These are phyloP conservation scores for Clepsis dumicolana DNA, from an alignment of 2,888 invertebrate species.

Conservation along the genomic window DNA sequence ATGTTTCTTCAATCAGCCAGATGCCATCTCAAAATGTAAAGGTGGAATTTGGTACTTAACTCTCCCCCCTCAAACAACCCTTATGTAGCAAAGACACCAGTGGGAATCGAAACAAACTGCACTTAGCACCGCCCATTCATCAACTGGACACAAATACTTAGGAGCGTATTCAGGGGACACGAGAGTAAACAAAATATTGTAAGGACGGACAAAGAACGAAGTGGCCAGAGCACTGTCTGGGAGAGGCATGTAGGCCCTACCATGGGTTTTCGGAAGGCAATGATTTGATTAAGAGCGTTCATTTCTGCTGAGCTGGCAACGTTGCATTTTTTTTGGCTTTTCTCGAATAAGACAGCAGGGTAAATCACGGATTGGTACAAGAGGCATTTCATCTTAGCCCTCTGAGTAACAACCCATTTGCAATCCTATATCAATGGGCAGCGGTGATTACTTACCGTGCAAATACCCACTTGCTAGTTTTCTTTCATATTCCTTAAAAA, in stretches of 20 bases:
- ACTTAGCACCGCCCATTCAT: constrained; percentile 51
- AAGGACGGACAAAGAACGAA: constrained; percentile 58
- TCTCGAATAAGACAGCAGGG: too few relatives aligned
- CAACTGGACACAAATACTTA: constrained; percentile 56
- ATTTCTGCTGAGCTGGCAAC: too few relatives aligned
- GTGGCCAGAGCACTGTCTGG: constrained; percentile 54
- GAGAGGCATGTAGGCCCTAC: constrained; percentile 48
- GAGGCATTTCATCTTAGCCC: too few relatives aligned
- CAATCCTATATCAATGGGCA: too few relatives aligned
- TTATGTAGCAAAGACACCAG: constrained; percentile 40
- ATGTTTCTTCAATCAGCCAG: background rate
- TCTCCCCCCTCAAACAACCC: constrained; percentile 23
- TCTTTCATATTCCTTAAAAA: too few relatives aligned
- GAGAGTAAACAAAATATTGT: constrained; percentile 62
- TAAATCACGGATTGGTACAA: too few relatives aligned
- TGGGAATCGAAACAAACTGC: constrained; percentile 46
- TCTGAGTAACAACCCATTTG: too few relatives aligned
- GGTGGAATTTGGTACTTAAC: constrained; percentile 3
- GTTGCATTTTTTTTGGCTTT: too few relatives aligned
- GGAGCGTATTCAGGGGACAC: constrained; percentile 54
- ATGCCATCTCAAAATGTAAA: constrained; percentile 14
- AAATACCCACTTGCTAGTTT: too few relatives aligned
- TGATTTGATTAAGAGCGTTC: background rate
- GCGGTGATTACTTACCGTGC: too few relatives aligned
- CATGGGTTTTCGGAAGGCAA: constrained; percentile 34